phyloP scores from a whole-genome alignment of 2,888 invertebrate species.

The Galeruca laticollis region DNA sequence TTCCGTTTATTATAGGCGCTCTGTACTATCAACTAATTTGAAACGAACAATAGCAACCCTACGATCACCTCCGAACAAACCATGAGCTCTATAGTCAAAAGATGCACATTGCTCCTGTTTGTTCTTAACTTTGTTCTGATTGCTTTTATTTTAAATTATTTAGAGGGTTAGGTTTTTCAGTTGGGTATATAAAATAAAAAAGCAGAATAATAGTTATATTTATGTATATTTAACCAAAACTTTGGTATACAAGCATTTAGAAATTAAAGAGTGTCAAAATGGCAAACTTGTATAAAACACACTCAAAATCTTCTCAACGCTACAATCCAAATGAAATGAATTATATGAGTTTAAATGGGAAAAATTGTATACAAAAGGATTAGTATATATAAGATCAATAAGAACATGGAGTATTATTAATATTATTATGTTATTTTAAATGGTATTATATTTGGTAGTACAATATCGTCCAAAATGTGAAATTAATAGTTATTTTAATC shows the following conservation, averaged over 20 bases:
- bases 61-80: no score
- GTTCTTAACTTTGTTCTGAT: no score
- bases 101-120: no score
- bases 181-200: no score
- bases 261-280: constrained; percentile 52
- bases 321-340: constrained; percentile 49
- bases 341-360: constrained; percentile 41
- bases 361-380: constrained; percentile 49
- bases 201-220: constrained; percentile 27
- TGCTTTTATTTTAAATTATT: no score
- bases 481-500: background rate
- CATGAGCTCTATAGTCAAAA: no score
- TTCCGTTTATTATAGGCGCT: no score
- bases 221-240: constrained; percentile 57
- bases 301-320: constrained; percentile 48
- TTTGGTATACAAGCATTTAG: constrained; percentile 59
- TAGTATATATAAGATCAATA: constrained; percentile 49
- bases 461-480: background rate
- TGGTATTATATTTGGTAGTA: constrained; percentile 33
- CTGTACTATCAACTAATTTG: no score
- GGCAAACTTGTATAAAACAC: constrained; percentile 53
- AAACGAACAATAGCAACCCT: no score
- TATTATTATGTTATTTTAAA: constrained; percentile 42
- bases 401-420: constrained; percentile 45
- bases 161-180: no score